Base-by-base conservation (phyloP, 2,113 vertebrate species). In the Serranochromis macrocephalus region DNA sequence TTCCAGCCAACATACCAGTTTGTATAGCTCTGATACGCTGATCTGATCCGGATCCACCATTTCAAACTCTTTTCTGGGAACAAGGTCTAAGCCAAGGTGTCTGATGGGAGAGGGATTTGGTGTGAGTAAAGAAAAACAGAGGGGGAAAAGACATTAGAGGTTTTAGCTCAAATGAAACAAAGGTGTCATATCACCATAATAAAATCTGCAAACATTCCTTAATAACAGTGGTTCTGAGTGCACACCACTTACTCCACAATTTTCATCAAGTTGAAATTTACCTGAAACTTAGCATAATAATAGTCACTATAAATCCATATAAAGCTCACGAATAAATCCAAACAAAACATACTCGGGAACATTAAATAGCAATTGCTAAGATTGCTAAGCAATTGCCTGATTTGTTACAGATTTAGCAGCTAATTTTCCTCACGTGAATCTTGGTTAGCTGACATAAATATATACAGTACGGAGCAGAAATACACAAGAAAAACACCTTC, bases 61-160 rank as follows among this genome's bases (percentile, higher is more conserved):
- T 95, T 99, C 98, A 95, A 99, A 99, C 94, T 99, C 98, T 92
- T 99, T 99, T 71, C 98, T 97, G 89, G 98, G 98, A 81, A 99
- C 98, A 81, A 99, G 97, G 94, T 99, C 98, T 86, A 99, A 95
- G 82, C 98, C 98, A 87, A 99, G 96, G 93, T 99, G 98, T 85
- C 98, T 99, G 83, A 29, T 24, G 87, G 85, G 16, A 88, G 55
- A 91, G 5, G 33, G 45, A 53, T 81, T 7, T 38, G 6, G 17
- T 26, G 10, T 24, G 4, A 5, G 13, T 14, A 9, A 63, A 33
- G 4, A 21, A n/a, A 26, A 10, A 82, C 12, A 33, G 79, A 73
- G 8, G 36, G 3, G 63, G 19, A 3, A 36, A 78, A 45, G 33
- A 54, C 26, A 66, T 87, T 83, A 33, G 3, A 75, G 26, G 7